Base-by-base conservation (phyloP, 64 coral and sea anemone genomes). In the Actinia equina region DNA sequence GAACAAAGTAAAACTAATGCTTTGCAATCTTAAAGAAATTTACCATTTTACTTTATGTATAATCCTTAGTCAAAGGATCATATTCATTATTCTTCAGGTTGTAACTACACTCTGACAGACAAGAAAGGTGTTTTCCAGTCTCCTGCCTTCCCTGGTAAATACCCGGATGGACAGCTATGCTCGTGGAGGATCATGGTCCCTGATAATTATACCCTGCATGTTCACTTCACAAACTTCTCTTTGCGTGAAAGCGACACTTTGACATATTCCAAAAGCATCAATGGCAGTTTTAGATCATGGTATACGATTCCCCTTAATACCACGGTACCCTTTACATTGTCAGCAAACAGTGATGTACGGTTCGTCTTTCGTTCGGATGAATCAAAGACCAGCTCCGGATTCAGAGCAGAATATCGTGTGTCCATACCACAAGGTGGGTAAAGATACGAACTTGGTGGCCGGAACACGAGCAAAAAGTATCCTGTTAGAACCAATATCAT, bases 141-240 rank as follows among this genome's bases (percentile, higher is more conserved):
- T 2, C 88, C 88, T 20, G 80, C 84, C 54, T 82, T 87, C 59
- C 93, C 93, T 26, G 16, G 77, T 3, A 11, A 42, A 6, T 94
- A 94, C 55, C 93, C 93, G 20, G 56, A 94, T 52, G 93, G 89
- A 22, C 93, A 94, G 85, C 86, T 57, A 41, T 94, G 93, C 55
- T 91, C 85, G 5, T 94, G 93, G 93, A 30, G 78, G 42, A 87
- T 94, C 67, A 12, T 52, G 4, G 88, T 91, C 6, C 59, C 61
- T 5, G 46, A 37, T 45, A 60, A 59, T 43, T 11, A 56, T 30
- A 83, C 17, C 44, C 46, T 20, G n/a, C 85, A 84, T 43, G 58
- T 96, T 15, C 85, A 58, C 13, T 96, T 96, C 85, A 84, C 84
- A 67, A 83, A 83, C 77, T 96, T 96, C 25, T 25, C 41, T 70